Percentiles rank a stretch among this genome's conserved stretches.
These are phyloP conservation scores for Brachionus manjavacas DNA, from an alignment of 1,140 invertebrate genomes.

Conservation along the genomic window DNA sequence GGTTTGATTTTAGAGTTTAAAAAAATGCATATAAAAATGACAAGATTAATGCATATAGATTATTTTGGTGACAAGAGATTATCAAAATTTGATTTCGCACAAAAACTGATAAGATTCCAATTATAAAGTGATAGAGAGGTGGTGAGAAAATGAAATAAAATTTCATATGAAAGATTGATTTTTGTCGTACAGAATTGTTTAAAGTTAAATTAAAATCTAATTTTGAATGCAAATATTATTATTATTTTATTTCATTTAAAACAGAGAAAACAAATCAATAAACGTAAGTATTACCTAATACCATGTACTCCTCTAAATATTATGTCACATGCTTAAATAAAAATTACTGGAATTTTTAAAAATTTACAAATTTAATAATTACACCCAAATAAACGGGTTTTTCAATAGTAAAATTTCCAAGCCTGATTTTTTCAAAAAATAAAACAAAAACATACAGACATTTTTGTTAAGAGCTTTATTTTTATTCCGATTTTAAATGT, in stretches of 20 bases:
- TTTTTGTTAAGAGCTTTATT: neutral
- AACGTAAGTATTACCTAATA: conserved; percentile 19
- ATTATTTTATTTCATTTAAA: neutral
- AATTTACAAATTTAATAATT: neutral
- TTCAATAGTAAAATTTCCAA: neutral
- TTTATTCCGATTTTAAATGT: neutral
- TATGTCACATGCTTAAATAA: conserved; percentile 7
- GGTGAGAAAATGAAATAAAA: neutral
- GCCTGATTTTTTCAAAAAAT: neutral
- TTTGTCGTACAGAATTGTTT: neutral
- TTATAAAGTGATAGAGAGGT: neutral
- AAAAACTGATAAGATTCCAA: neutral
- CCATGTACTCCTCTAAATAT: neutral
- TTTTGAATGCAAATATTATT: conserved; percentile 3
- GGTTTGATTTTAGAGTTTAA: no score
- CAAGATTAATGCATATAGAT: neutral
- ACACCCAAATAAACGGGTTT: neutral
- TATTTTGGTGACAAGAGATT: neutral
- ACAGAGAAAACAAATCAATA: conserved; percentile 8
- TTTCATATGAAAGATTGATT: neutral
- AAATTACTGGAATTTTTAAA: neutral
- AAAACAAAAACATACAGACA: neutral
- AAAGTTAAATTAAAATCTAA: neutral
- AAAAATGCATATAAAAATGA: no score
- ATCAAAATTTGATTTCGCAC: neutral